Base-by-base conservation (phyloP, 2,797 vertebrate species). In the Scomberomorus guttatus region DNA sequence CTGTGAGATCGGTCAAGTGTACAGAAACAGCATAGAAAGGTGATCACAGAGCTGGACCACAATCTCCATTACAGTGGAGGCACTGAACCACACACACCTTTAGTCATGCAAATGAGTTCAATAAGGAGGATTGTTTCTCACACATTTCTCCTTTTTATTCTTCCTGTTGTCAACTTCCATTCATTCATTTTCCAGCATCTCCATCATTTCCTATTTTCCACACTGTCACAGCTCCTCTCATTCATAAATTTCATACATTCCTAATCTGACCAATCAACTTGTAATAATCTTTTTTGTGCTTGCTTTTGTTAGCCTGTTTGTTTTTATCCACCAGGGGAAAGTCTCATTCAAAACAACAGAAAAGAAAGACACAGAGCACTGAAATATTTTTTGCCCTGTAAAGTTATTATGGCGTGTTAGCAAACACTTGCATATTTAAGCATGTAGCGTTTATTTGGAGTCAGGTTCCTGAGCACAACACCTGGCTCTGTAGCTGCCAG, bases 101-200 rank as follows among this genome's bases (percentile, higher is more conserved):
- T 50, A 50, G 18, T 50, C 46, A 50, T 69, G 44, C 27, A 52
- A 75, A 77, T 61, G 1, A 58, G 5, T 14, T 7, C 22, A 60
- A 12, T 24, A 17, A 15, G 18, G 1, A 60, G 3, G 8, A 15
- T 1, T 13, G 6, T 61, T 56, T 46, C 46, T n/a, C 17, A n/a
- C 20, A 78, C 22, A 39, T 46, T 39, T 54, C 17, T 6, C n/a
- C 22, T 50, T 37, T 44, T 34, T 17, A n/a, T 42, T 64, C 56
- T 10, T 63, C 10, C 29, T 22, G 25, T 58, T 71, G 18, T 20
- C 6, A 14, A 15, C 15, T 17, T 63, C 55, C 17, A 29, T 58
- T 52, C 4, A 60, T 39, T 42, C 5, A 61, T 48, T 42, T 32
- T 50, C 3, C 13, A 55, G 10, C 1, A 0, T 57, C 52, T 44